Conservation (phyloP, 2,888 invertebrate species). For the Psylliodes chrysocephalus region DNA sequence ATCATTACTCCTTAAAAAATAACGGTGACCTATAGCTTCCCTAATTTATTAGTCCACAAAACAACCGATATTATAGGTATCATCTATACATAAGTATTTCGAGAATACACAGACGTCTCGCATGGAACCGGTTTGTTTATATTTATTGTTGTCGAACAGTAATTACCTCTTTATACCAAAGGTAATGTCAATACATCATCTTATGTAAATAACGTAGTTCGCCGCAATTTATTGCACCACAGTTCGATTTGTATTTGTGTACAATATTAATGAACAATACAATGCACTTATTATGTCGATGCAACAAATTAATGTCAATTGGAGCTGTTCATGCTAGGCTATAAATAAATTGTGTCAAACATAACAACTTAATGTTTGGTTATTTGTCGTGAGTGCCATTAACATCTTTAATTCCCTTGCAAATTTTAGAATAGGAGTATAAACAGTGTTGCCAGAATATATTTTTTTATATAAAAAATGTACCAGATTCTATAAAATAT, state of each 20-base stretch:
- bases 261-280: constrained; percentile 36
- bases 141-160: constrained; percentile 21
- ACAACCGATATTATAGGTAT: constrained; percentile 16
- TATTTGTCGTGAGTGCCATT: neutral
- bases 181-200: constrained; percentile 35
- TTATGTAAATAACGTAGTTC: constrained; percentile 36
- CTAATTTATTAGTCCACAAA: constrained; percentile 19
- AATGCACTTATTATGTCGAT: constrained; percentile 29
- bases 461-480: too few species aligned
- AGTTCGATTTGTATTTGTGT: constrained; percentile 29
- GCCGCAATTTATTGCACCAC: constrained; percentile 32
- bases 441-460: too few species aligned
- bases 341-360: constrained; percentile 27
- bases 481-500: too few species aligned
- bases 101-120: constrained; percentile 13
- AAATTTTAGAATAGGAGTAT: too few species aligned
- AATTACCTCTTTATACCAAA: constrained; percentile 32
- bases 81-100: too few species aligned
- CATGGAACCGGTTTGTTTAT: constrained; percentile 21
- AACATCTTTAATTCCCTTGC: neutral
- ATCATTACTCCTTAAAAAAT: neutral
- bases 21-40: constrained; percentile 15
- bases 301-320: constrained; percentile 29
- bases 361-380: constrained; percentile 10
- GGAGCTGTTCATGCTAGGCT: constrained; percentile 12